Base-by-base conservation (phyloP, 2,113 vertebrate genomes). In the Glaucidium brasilianum region DNA sequence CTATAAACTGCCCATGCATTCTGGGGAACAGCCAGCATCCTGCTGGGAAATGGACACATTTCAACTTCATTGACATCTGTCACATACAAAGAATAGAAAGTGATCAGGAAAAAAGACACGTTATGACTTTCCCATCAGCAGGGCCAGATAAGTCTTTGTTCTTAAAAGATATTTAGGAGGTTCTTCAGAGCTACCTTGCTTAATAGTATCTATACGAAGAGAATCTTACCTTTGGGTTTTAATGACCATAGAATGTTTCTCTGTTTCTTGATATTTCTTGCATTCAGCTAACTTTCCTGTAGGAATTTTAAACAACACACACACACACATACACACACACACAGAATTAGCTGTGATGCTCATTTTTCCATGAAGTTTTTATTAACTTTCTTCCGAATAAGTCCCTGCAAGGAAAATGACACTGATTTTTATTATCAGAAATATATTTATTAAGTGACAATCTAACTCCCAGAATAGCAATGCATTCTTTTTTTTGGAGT, bases 381-480 rank as follows among this genome's bases (percentile, higher is more conserved):
- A 97, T 98, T 97, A 97, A 97, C 94, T 98, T 97, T 97, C 94
- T 97, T 98, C 97, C 37, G 59, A 94, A 97, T 96, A 97, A 92
- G 95, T 95, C 95, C 92, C 96, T 97, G 96, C 93, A 92, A 98
- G 96, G 91, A 98, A 98, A 98, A 98, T 27, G n/a, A 95, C 84
- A 95, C 96, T 94, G 69, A 97, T 98, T 98, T 98, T 97, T 97
- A 98, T 98, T 98, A 98, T 98, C 96, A 98, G 94, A 98, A 98
- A 98, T 98, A 96, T 97, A 98, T 98, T 98, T 97, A 97, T 96
- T 98, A 94, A 96, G 98, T 98, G 97, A 97, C 96, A 97, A 62
- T 97, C 95, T 98, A 98, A 98, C 94, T 96, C 96, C 97, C 96
- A 72, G 98, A 97, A 97, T 98, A 98, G 97, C 95, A 96, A 96